These are phyloP conservation scores for Macrostomum lignano DNA, from an alignment of 1,140 invertebrate genomes.

Conservation along the genomic window DNA sequence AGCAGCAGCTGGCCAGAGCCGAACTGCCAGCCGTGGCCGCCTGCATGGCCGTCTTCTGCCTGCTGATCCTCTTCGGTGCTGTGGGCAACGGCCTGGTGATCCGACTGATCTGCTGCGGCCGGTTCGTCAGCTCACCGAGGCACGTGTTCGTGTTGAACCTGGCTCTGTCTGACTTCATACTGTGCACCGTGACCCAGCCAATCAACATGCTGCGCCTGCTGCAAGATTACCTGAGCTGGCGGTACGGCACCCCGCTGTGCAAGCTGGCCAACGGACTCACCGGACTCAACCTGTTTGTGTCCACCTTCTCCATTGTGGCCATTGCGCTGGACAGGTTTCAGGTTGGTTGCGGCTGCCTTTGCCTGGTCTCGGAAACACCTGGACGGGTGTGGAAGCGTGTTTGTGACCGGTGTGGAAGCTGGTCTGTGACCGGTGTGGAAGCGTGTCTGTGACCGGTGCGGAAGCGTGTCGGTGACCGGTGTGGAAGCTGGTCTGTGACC, in stretches of 20 bases:
- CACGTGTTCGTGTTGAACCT: slow-evolving; percentile 69
- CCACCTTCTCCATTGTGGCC: slow-evolving; percentile 56
- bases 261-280: slow-evolving; percentile 49
- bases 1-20: too few species aligned
- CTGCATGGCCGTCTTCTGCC: slow-evolving; percentile 34
- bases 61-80: slow-evolving; percentile 44
- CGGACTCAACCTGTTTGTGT: slow-evolving; percentile 56
- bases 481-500: too few species aligned
- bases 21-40: slow-evolving; percentile 12
- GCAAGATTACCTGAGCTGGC: too few species aligned
- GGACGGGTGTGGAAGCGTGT: too few species aligned
- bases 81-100: slow-evolving; percentile 53
- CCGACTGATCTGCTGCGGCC: slow-evolving; percentile 42
- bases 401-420: too few species aligned
- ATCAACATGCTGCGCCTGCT: slow-evolving; percentile 53
- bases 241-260: too few species aligned
- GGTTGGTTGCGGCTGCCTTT: too few species aligned
- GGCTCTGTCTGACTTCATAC: slow-evolving; percentile 49
- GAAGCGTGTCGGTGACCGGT: too few species aligned
- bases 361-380: too few species aligned
- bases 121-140: slow-evolving; percentile 48
- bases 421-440: too few species aligned
- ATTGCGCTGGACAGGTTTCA: slow-evolving; percentile 50
- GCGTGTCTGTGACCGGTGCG: too few species aligned
- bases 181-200: slow-evolving; percentile 55